Percentiles rank a stretch among this genome's conserved stretches.
These are phyloP conservation scores for Thymelicus sylvestris DNA, from an alignment of 2,888 invertebrate genomes.

Conservation along the genomic window DNA sequence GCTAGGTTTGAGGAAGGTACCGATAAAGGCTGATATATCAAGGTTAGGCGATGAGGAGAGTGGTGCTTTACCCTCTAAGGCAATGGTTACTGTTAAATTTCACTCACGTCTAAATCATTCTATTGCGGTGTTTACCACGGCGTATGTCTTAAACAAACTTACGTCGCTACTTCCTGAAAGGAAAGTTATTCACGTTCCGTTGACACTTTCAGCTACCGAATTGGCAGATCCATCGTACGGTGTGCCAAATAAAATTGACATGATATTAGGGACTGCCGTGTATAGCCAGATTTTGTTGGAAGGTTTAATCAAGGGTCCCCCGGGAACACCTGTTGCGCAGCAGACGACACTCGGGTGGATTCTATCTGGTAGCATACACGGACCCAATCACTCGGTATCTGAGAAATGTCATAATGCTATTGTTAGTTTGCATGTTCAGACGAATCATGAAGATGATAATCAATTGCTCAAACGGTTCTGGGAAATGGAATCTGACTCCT, in stretches of 20 bases:
- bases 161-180: constrained; percentile 6
- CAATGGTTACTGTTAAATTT: constrained; percentile 3
- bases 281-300: constrained; percentile 42
- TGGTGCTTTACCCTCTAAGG: constrained; percentile 5
- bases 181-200: neutral
- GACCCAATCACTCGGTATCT: neutral
- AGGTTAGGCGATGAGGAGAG: constrained; percentile 12
- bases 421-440: constrained; percentile 8
- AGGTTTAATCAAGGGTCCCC: constrained; percentile 39
- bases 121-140: neutral
- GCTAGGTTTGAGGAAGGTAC: constrained; percentile 37
- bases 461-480: constrained; percentile 1
- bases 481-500: neutral
- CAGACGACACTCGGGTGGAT: constrained; percentile 44
- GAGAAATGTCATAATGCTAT: constrained; percentile 2
- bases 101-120: constrained; percentile 1
- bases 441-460: neutral
- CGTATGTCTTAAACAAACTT: constrained; percentile 4
- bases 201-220: neutral
- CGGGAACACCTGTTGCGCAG: constrained; percentile 38
- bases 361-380: constrained; percentile 39
- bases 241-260: constrained; percentile 41
- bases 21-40: constrained; percentile 17
- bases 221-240: constrained; percentile 38
- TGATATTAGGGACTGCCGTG: constrained; percentile 45